Conservation (phyloP, 2,113 vertebrate species). For the Calidris pugnax region DNA sequence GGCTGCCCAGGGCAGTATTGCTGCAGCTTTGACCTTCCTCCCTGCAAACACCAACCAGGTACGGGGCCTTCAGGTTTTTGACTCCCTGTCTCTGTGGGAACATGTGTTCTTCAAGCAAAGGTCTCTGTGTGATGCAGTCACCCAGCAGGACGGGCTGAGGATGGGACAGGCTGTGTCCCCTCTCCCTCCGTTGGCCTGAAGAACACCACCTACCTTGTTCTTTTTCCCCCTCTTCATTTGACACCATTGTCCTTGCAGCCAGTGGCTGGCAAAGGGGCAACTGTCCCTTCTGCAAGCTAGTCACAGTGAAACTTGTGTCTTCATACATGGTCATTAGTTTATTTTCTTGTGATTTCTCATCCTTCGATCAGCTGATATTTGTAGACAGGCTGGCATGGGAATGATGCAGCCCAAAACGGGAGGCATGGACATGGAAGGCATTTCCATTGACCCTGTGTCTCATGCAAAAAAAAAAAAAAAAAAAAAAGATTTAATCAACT, state of each 20-base stretch:
- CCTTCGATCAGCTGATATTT: neutral
- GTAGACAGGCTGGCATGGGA: neutral
- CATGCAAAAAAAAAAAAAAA: neutral
- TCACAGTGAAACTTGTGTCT: neutral
- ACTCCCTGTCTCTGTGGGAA: neutral
- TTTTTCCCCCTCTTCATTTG: neutral
- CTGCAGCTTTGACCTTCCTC: conserved; percentile 90
- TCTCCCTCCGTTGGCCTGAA: neutral
- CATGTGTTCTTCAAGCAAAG: neutral
- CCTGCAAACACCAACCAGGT: conserved; percentile 88
- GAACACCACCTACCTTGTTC: neutral
- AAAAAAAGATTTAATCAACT: neutral
- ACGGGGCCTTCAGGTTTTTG: neutral
- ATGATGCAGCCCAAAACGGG: neutral
- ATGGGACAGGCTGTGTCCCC: neutral
- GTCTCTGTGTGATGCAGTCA: neutral
- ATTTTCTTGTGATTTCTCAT: neutral
- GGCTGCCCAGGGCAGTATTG: conserved; percentile 92
- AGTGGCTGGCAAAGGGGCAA: neutral
- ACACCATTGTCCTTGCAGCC: neutral
- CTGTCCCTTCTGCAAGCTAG: neutral
- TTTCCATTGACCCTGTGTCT: neutral
- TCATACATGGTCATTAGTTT: neutral
- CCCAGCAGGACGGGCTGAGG: neutral
- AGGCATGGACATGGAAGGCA: neutral